Evolutionary conservation across 2,113 vertebrate species (phyloP).

Genomic region (Cyprinus carpio): DNA sequence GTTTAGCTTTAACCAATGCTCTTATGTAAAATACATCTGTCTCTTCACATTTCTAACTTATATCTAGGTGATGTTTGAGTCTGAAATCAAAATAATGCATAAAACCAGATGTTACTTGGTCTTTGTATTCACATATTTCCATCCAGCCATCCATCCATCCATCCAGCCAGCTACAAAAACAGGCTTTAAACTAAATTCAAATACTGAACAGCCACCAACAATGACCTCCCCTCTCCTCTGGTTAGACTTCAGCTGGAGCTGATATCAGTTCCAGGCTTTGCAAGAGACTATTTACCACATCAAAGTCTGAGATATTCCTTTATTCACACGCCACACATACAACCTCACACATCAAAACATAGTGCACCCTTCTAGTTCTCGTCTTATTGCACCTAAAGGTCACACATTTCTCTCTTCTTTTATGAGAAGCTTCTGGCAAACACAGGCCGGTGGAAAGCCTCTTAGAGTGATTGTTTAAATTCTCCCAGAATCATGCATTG

Average conservation of each 20-base stretch:
- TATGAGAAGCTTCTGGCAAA: conserved; percentile 70
- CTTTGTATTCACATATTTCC: neutral
- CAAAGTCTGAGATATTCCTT: conserved; percentile 58
- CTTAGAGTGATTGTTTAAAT: conserved; percentile 61
- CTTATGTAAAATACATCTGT: conserved; percentile 5
- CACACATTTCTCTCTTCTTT: conserved; percentile 49
- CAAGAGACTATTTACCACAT: conserved; percentile 64
- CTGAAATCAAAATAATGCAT: neutral
- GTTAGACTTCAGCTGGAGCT: conserved; percentile 32
- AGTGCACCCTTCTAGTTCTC: conserved; percentile 59
- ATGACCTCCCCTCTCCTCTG: conserved; percentile 27
- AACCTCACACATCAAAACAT: conserved; percentile 63
- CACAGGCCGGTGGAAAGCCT: conserved; percentile 60
- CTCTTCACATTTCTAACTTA: neutral
- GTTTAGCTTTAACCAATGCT: conserved; percentile 1
- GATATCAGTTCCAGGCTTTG: conserved; percentile 60
- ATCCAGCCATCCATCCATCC: neutral
- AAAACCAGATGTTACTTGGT: neutral
- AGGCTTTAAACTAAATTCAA: neutral
- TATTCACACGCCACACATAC: conserved; percentile 65
- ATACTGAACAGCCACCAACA: neutral
- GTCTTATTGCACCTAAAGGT: conserved; percentile 54
- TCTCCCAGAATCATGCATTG: conserved; percentile 62
- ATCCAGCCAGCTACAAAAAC: neutral
- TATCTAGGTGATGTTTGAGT: conserved; percentile 14